Evolutionary conservation across 1,140 invertebrate genomes (phyloP), one percentile per base, ranked within the genome.

Genomic region (Archivesica marissinica): DNA sequence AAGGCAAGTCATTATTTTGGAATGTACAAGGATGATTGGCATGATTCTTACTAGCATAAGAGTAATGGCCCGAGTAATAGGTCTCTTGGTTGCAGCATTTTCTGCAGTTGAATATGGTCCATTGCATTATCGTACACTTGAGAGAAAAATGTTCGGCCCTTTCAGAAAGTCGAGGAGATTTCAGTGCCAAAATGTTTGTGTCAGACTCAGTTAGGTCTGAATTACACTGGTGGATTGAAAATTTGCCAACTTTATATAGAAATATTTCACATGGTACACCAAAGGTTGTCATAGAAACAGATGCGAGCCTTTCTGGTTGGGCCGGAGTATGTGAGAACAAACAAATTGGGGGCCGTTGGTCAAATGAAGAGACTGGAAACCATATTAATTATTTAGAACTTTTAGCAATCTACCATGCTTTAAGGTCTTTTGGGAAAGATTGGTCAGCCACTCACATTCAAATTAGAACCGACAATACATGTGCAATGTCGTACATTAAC

Each of bases 381-480:
- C 83, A 88, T 39, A 88, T 88, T 6, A 88, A 88, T 75, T 74
- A 50, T 33, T 64, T 86, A 66, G 84, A 83, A 80, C 35, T 80
- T 7, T 11, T 50, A n/a, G 66, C 86, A 33, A 41, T 66, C 6
- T 79, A 61, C 35, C 33, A 79, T 61, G 68, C 30, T 13, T 39
- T 84, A 33, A 78, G 83, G 41, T 50, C 50, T 23, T 77, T 77
- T 77, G 38, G 23, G 35, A 39, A 81, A 54, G 9, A 66, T 2
- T 20, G 39, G 2, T 39, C 30, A 66, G 23, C 20, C 20, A 38
- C 7, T n/a, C 33, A 86, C 75, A 38, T 82, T 54, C 30, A 59
- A 25, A 25, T 89, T 28, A 25, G 33, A 47, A 70, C 61, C 38
- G 88, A 89, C 38, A 86, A 87, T 77, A 79, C 86, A 17, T 72